Percentiles rank a stretch among this genome's conserved stretches.
phyloP scores from a whole-genome alignment of 2,797 vertebrate species.

The Pangasius larnaudii region DNA sequence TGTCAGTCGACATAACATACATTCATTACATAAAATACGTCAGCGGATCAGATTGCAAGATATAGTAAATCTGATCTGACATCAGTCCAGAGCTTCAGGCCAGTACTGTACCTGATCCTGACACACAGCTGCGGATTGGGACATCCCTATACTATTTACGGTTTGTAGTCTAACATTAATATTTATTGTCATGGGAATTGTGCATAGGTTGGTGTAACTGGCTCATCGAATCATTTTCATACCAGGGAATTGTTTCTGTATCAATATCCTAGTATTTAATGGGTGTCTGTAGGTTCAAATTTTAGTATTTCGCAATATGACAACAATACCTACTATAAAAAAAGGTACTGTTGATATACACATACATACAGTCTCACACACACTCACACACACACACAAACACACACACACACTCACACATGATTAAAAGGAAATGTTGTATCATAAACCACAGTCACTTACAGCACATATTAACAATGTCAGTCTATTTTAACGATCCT shows the following conservation, averaged over 20 bases:
- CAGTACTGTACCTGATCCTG: neutral
- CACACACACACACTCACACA: neutral
- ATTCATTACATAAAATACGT: neutral
- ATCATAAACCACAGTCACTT: neutral
- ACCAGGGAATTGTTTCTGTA: neutral
- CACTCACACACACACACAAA: neutral
- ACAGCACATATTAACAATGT: neutral
- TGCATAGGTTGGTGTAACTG: neutral
- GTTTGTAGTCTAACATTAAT: too few relatives aligned
- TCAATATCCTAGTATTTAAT: neutral
- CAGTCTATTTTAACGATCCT: conserved; percentile 32
- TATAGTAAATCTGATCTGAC: neutral
- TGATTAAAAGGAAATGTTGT: neutral
- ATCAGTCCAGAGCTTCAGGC: neutral
- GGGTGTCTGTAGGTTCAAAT: neutral
- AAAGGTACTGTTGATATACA: too few relatives aligned
- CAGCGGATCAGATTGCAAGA: neutral
- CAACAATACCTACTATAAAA: neutral
- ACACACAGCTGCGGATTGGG: neutral
- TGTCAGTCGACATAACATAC: neutral
- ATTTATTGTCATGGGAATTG: neutral
- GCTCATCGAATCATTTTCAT: neutral
- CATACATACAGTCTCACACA: too few relatives aligned
- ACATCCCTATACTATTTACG: neutral
- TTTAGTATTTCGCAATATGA: neutral